Base-by-base conservation (phyloP, 2,888 invertebrate genomes). In the Leucophenga montana region DNA sequence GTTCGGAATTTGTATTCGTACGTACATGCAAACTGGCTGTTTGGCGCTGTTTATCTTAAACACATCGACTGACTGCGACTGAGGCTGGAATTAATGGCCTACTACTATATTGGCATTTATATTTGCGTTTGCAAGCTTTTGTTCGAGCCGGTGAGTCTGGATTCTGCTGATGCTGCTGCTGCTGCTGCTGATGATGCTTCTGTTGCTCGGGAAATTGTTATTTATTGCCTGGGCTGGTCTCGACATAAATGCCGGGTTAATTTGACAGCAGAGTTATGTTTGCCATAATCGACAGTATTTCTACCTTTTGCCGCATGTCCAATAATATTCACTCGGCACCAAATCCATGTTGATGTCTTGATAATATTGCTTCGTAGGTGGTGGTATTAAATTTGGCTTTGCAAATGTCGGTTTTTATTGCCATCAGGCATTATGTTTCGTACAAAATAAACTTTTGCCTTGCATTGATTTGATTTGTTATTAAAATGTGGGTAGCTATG, bases 171-270 rank as follows among this genome's bases (percentile, higher is more conserved):
- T 50, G 20, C 48, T 50, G 22, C 6, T 56, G 13, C 6, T 20
- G 22, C 27, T 57, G 11, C 39, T 18, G 46, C 46, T 71, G n/a
- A n/a, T 56, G 13, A 6, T 20, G 22, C 27, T 57, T 9, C 39
- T 18, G 46, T 33, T 71, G 53, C 69, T 65, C 59, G 62, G n/a
- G 66, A 71, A 73, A 74, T 74, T 71, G 64, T 75, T 73, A 69
- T 74, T 71, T 70, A 71, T 74, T 75, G 70, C 67, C 67, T 61
- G 71, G 69, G 69, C 66, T 71, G 75, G 69, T 66, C 68, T 69
- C 68, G 68, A 54, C 69, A 22, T 64, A 73, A 70, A 74, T 68
- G 71, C 67, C 44, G 56, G 66, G 70, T 66, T 74, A 71, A 72
- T 69, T 75, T 71, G 70, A 69, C 70, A 70, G 66, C 44, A 68